Conservation (phyloP, 2,797 vertebrate species). For the Chiloscyllium punctatum region DNA sequence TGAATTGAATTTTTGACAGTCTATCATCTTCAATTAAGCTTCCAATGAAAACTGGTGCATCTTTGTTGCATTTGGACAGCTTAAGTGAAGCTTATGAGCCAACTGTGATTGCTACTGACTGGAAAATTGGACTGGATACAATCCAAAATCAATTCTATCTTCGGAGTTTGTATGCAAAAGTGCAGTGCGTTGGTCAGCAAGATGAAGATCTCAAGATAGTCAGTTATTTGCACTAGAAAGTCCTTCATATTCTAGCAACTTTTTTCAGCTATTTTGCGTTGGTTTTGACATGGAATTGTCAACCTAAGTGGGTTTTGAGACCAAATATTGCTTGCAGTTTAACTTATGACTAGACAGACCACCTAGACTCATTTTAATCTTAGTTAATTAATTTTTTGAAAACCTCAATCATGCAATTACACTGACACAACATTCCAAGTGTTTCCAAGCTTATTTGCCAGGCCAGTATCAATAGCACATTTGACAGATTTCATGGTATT, state of each 20-base stretch:
- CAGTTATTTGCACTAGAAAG: constrained; percentile 23
- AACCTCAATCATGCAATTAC: not conserved
- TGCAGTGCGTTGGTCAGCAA: constrained; percentile 13
- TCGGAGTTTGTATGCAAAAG: not conserved
- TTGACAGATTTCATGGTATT: not conserved
- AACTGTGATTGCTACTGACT: constrained; percentile 26
- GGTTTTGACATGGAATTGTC: not conserved
- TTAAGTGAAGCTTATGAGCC: not conserved
- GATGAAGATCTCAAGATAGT: constrained; percentile 28
- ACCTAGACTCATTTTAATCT: not conserved
- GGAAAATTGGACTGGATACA: constrained; percentile 33
- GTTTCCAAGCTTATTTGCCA: not conserved
- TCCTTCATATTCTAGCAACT: not conserved
- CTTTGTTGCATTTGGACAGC: not conserved
- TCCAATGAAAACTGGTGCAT: not conserved
- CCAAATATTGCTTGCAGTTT: not conserved
- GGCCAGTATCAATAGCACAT: no score
- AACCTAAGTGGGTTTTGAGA: not conserved
- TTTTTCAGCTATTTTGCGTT: not conserved
- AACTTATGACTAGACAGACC: not conserved
- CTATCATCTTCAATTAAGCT: not conserved
- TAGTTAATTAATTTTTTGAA: not conserved
- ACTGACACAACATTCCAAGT: not conserved
- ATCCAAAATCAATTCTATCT: constrained; percentile 36
- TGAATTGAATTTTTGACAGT: not conserved